Evolutionary conservation across 2,797 vertebrate species (phyloP).

Genomic region (Argya squamiceps): DNA sequence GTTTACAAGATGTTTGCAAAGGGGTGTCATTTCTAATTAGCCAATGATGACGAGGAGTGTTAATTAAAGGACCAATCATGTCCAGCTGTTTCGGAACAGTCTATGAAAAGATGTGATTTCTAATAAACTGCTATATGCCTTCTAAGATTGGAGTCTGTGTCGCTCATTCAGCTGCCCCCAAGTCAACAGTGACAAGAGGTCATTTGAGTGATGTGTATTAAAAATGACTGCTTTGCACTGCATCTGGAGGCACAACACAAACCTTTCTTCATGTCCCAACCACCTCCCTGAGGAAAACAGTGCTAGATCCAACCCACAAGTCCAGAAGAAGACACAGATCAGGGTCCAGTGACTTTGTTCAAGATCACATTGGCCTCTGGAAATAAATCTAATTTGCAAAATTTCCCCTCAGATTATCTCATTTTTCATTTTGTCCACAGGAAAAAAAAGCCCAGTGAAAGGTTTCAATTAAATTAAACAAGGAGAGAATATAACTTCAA

Average conservation of each 20-base stretch:
- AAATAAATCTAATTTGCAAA: conserved; percentile 11
- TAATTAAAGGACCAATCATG: no score
- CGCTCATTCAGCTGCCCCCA: no score
- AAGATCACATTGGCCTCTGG: background rate
- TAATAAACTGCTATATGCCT: no score
- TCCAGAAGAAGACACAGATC: background rate
- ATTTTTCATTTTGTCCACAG: background rate
- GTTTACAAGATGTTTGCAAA: no score
- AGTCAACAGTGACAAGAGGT: no score
- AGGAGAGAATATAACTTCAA: background rate
- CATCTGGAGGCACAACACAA: background rate
- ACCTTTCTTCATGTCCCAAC: background rate
- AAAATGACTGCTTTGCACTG: background rate
- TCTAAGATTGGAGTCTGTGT: no score
- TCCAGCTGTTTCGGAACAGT: no score
- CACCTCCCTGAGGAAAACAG: background rate
- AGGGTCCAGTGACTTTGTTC: background rate
- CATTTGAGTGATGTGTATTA: background rate
- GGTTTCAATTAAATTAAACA: background rate
- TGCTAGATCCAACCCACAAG: background rate
- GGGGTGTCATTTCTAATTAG: no score
- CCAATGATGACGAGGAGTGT: no score
- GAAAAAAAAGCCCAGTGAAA: background rate
- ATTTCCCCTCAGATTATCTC: background rate
- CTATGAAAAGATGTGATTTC: no score